Evolutionary conservation across 2,113 vertebrate genomes (phyloP).

Genomic region (Anguilla japonica): DNA sequence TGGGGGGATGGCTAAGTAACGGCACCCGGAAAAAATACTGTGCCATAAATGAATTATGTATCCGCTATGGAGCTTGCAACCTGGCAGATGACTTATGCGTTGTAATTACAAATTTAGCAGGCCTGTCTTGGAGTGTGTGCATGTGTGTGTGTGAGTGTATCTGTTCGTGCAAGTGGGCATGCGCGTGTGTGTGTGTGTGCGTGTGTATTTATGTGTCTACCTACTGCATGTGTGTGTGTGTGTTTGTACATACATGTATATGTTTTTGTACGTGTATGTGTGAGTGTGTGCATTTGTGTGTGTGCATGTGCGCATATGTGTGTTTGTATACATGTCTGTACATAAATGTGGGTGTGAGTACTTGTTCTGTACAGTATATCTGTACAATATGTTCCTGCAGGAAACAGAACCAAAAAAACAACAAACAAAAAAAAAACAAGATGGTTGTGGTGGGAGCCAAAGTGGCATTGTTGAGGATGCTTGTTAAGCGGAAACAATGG

Average conservation of each 20-base stretch:
- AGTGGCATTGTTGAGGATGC: background rate
- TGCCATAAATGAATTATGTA: background rate
- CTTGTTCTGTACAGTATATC: background rate
- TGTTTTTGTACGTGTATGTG: background rate
- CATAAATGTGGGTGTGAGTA: background rate
- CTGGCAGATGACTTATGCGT: background rate
- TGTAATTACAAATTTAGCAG: background rate
- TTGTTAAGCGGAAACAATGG: background rate
- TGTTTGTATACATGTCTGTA: background rate
- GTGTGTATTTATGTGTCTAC: background rate
- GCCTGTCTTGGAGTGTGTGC: background rate
- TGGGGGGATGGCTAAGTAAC: background rate
- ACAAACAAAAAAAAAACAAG: too few relatives aligned
- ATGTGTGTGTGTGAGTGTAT: slow-evolving; percentile 47
- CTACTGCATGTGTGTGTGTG: slow-evolving; percentile 1
- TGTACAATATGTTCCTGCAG: background rate
- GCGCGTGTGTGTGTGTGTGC: background rate
- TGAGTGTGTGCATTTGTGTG: background rate
- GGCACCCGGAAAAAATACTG: background rate
- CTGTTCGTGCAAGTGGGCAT: background rate
- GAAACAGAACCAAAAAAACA: background rate
- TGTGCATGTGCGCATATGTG: background rate
- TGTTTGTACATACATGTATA: background rate
- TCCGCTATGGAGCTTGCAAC: background rate
- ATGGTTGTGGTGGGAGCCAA: background rate